Conservation (phyloP, 2,888 invertebrate genomes). For the Dasypolia templi region DNA sequence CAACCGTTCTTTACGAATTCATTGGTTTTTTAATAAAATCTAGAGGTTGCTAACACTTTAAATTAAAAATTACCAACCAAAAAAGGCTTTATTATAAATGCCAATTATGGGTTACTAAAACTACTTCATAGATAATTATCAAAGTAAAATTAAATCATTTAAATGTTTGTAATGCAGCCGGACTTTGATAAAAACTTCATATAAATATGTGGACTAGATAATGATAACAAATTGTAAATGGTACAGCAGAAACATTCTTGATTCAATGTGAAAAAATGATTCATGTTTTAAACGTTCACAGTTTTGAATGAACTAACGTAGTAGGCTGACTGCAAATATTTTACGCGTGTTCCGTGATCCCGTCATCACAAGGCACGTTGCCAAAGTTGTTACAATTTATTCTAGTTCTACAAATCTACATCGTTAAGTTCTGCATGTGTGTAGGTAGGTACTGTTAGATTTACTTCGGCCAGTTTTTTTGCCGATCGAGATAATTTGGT, state of each 20-base stretch:
- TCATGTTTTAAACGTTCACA: conserved; percentile 7
- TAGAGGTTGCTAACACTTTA: background rate
- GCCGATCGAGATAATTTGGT: conserved; percentile 27
- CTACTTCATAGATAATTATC: background rate
- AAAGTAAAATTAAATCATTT: background rate
- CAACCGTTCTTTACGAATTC: conserved; percentile 27
- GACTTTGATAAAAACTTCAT: conserved; percentile 11
- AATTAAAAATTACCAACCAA: too few species aligned
- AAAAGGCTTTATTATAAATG: background rate
- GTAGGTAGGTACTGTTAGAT: conserved; percentile 48
- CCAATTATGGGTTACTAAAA: background rate
- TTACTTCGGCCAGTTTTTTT: conserved; percentile 34
- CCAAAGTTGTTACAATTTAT: conserved; percentile 43
- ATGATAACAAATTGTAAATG: conserved; percentile 19
- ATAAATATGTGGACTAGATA: conserved; percentile 11
- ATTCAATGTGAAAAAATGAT: conserved; percentile 32
- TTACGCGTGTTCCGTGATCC: conserved; percentile 31
- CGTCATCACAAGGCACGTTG: conserved; percentile 35
- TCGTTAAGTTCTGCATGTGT: conserved; percentile 31
- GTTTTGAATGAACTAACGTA: conserved; percentile 33
- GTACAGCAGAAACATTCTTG: conserved; percentile 15
- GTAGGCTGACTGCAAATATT: conserved; percentile 4
- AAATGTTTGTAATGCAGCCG: background rate
- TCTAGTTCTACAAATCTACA: conserved; percentile 50
- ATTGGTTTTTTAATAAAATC: conserved; percentile 7